Evolutionary conservation across 1,140 invertebrate species (phyloP), one percentile per base, ranked within the genome.

Genomic region (Spodoptera frugiperda): DNA sequence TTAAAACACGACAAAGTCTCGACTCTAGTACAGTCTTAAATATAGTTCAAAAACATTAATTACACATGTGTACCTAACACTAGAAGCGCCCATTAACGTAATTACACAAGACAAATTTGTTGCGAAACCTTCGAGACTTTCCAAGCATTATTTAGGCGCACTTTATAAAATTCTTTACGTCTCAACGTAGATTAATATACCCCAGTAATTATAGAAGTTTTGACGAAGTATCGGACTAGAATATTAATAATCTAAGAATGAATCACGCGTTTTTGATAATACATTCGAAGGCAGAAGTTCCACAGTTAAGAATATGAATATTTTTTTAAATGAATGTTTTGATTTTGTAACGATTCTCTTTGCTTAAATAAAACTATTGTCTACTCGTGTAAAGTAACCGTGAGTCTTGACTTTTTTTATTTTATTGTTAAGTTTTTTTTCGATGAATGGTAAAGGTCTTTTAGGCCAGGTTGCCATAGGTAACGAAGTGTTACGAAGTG

Each of bases 241-340:
- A 77, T 77, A 77, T 77, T 77, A 77, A 77, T 77, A 77, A 77
- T 77, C 65, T 70, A 46, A 77, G 75, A 44, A 70, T 77, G 63
- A 70, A 76, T 76, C 63, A 76, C 75, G 67, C 53, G 63, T 70
- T 77, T 70, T 48, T 61, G 14, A n/a, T 3, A 12, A 3, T 8
- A 21, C 21, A 67, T 25, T 0, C n/a, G 12, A 9, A 12, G 54
- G 2, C 63, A 67, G 63, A 67, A 67, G 63, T 46, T 48, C 15
- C 8, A 25, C 4, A 25, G 14, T 59, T 2, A n/a, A 0, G 6
- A 39, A 39, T 8, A 8, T 9, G 6, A 39, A 4, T 6, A 39
- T 1, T 9, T 0, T 39, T 39, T 39, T 39, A 1, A 25, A 25
- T 25, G 2, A 25, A 25, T 25, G 0, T 0, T 25, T 4, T 2